Evolutionary conservation across 1,140 invertebrate species (phyloP), one percentile per base, ranked within the genome.

Genomic region (Neuroterus valhalla): DNA sequence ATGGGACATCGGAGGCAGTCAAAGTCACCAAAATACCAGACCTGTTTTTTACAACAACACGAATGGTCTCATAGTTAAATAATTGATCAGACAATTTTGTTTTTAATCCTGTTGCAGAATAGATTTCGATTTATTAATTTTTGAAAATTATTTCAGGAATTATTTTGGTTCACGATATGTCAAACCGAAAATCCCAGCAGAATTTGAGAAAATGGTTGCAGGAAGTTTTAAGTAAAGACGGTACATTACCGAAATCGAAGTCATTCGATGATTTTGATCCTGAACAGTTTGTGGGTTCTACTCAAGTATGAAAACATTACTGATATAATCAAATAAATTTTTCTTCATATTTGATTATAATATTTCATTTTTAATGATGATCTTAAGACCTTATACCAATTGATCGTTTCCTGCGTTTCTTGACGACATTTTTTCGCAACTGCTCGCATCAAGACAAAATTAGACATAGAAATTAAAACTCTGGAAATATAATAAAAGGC

Each of bases 1-100:
- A 23, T 99, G 97, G 95, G 98, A 99, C 87, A 93, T 99, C 74
- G 98, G 98, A 17, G 98, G 98, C 15, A 98, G 96, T 78, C 94
- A 95, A 80, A 96, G 93, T 83, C 98, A 99, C 88, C 93, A 95
- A 85, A 98, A 98, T 88, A 95, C 96, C 15, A 92, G 98, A 85
- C 93, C 94, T 77, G 96, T 99, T 15, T 99, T 99, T 90, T 99
- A 99, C 87, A 94, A 95, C 85, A 94, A 95, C 44, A 95, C 96
- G 75, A 96, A 99, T 92, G 98, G 98, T 95, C 91, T 83, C 71
- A 82, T 84, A 75, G 68, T 67, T 15, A 72, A 71, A 76, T 62
- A 73, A 70, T 68, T 71, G 70, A 66, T 71, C 71, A n/a, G n/a
- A n/a, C 70, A 68, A 48, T 42, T 21, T 48, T 70, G 43, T 75